Evolutionary conservation across 2,888 invertebrate species (phyloP).

Genomic region (Dasypogon diadema): DNA sequence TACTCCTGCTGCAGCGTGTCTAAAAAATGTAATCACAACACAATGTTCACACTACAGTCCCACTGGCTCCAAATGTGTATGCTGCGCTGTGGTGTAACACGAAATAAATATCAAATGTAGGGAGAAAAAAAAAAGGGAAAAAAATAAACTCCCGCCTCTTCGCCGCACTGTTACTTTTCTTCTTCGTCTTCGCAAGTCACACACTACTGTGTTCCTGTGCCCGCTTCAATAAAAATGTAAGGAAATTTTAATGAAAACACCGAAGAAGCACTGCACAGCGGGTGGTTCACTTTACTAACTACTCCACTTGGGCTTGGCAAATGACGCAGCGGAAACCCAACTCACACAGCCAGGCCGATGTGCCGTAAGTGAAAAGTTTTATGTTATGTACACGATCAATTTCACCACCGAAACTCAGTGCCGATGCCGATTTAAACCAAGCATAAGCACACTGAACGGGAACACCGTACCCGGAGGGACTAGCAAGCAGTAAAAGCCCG

Average conservation of each 20-base stretch:
- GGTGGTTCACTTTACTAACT: conserved; percentile 51
- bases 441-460: too few species aligned
- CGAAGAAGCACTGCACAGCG: conserved; percentile 42
- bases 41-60: not conserved
- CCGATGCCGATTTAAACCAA: not conserved
- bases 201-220: not conserved
- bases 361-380: conserved; percentile 37
- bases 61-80: not conserved
- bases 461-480: not conserved
- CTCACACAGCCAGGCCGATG: conserved; percentile 29
- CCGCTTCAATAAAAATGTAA: not conserved
- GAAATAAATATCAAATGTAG: conserved; percentile 14
- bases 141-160: not conserved
- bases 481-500: conserved; percentile 8
- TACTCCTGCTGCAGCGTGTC: conserved; percentile 1
- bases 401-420: conserved; percentile 36
- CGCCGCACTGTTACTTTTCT: not conserved
- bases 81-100: not conserved
- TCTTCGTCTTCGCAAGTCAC: not conserved
- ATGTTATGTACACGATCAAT: conserved; percentile 45
- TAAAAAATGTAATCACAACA: conserved; percentile 14
- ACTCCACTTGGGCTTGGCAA: conserved; percentile 54
- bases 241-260: conserved; percentile 17
- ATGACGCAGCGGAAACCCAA: conserved; percentile 57
- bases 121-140: not conserved